Evolutionary conservation across 2,888 invertebrate genomes (phyloP).

Genomic region (Mechanitis mazaeus): DNA sequence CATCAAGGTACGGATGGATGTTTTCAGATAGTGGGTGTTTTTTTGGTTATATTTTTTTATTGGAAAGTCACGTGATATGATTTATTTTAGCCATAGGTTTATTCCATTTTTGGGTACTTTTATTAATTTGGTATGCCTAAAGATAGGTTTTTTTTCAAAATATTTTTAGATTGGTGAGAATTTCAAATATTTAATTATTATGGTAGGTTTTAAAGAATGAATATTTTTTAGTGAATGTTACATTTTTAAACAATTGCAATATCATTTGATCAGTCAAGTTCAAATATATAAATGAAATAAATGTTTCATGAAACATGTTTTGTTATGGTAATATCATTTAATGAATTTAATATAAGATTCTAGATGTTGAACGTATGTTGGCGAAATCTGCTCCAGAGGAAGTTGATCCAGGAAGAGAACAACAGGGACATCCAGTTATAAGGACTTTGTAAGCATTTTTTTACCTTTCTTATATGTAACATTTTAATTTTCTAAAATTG

Average conservation of each 20-base stretch:
- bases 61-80: too few species aligned
- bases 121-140: not conserved
- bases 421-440: conserved; percentile 98
- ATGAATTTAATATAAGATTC: conserved; percentile 75
- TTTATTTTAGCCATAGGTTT: too few species aligned
- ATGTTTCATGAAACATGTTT: too few species aligned
- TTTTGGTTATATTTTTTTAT: not conserved
- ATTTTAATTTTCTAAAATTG: not conserved
- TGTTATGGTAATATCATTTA: not conserved
- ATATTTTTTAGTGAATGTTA: too few species aligned
- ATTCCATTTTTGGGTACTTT: not conserved
- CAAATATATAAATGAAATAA: too few species aligned
- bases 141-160: too few species aligned
- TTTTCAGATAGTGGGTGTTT: not conserved
- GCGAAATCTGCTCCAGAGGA: conserved; percentile 97
- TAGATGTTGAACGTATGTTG: conserved; percentile 99
- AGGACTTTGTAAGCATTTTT: conserved; percentile 82
- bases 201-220: too few species aligned
- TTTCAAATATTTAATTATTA: too few species aligned
- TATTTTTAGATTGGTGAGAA: too few species aligned
- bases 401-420: conserved; percentile 87
- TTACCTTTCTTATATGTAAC: not conserved
- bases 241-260: too few species aligned
- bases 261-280: too few species aligned
- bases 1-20: conserved; percentile 82